A percentile compares a stretch with the other conserved stretches of the same genome.
Evolutionary conservation across 2,888 invertebrate species (phyloP).

Genomic region (Poecilobothrus nobilitatus): DNA sequence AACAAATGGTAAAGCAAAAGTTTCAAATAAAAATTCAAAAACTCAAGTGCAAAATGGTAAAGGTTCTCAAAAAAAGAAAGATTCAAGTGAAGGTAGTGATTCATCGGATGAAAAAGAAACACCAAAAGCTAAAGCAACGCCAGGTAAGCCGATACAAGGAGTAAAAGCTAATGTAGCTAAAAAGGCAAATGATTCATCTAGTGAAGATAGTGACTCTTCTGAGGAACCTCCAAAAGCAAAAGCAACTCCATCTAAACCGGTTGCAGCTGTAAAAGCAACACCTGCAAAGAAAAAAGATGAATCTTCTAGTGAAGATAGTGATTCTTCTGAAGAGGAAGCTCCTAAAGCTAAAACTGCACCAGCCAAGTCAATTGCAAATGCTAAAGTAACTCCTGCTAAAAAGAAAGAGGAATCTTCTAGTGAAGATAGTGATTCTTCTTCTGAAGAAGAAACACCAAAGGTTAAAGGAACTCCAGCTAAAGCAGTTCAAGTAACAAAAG

Average conservation of each 20-base stretch:
- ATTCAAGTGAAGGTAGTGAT: slow-evolving; percentile 27
- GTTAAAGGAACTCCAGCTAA: slow-evolving; percentile 24
- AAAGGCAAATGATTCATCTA: slow-evolving; percentile 39
- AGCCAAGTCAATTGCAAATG: slow-evolving; percentile 19
- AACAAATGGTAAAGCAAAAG: slow-evolving; percentile 18
- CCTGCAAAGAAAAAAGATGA: slow-evolving; percentile 23
- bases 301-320: slow-evolving; percentile 38
- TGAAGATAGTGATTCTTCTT: slow-evolving; percentile 14
- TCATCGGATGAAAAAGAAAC: slow-evolving; percentile 30
- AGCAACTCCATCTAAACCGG: slow-evolving; percentile 25
- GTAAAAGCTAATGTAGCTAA: slow-evolving; percentile 22
- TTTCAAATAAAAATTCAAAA: slow-evolving; percentile 15
- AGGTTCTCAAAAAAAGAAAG: not conserved
- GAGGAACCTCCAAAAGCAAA: slow-evolving; percentile 29
- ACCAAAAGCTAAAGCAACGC: slow-evolving; percentile 29
- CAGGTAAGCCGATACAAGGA: slow-evolving; percentile 18
- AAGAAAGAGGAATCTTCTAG: slow-evolving; percentile 11
- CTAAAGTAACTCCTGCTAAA: slow-evolving; percentile 23
- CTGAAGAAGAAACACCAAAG: slow-evolving; percentile 14
- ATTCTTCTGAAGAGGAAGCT: slow-evolving; percentile 34
- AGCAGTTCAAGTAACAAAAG: slow-evolving; percentile 28
- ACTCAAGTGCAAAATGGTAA: slow-evolving; percentile 16
- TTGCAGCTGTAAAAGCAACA: slow-evolving; percentile 21
- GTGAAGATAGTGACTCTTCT: slow-evolving; percentile 41
- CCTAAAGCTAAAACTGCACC: slow-evolving; percentile 26